Evolutionary conservation across 2,888 invertebrate species (phyloP), one percentile per base, ranked within the genome.

Genomic region (Leptopilina myrica): DNA sequence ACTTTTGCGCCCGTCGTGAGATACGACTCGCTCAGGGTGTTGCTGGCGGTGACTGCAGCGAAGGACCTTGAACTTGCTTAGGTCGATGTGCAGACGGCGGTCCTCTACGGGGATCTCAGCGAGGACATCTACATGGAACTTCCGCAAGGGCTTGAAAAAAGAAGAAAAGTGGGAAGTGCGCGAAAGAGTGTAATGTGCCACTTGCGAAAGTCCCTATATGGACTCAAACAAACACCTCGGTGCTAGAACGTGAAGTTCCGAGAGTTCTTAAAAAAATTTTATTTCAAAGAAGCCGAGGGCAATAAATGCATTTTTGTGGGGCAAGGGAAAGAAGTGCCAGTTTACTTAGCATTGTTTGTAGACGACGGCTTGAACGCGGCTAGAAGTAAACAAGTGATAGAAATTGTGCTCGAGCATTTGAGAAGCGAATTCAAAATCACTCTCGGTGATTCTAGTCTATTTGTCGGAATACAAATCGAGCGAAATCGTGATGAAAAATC

Each of bases 81-180:
- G 14, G 78, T 81, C n/a, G 81, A 81, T 14, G 79, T 81, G 4
- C 15, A 33, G 8, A 73, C 79, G 20, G 20, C 20, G 20, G 0
- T 20, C 20, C 20, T 20, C 20, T 20, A 20, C 20, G 20, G 20
- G 20, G 9, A 78, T 78, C 11, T 49, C 7, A 11, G 11, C 7
- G 49, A 49, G 49, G 11, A 49, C 8, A 49, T 49, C 7, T 49
- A 9, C 79, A 79, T 14, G 56, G 79, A 0, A 20, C 77, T 8
- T 79, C 78, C 20, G 33, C 2, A 64, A 11, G 26, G 49, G 49
- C 11, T 49, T 49, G 49, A 49, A 49, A 2, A 49, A 49, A 11
- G 11, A 49, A 49, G 49, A 7, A 49, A 11, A 9, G 49, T 49
- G 20, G 20, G 20, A 20, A 20, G 20, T 20, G 20, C 20, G 20